Evolutionary conservation across 2,113 vertebrate species (phyloP).

Genomic region (Takifugu flavidus): DNA sequence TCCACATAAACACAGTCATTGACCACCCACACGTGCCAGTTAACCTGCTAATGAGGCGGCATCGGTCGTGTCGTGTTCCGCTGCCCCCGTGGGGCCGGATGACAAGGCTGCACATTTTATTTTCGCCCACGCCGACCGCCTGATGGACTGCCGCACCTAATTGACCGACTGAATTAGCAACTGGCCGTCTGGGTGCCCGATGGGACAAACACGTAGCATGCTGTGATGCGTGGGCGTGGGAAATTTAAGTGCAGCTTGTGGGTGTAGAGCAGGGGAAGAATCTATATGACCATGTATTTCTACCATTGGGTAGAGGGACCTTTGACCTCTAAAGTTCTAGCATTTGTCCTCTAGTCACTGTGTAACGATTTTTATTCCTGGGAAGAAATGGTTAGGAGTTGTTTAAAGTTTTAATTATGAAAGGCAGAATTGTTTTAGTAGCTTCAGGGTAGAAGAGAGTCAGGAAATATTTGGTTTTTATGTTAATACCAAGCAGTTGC

Average conservation of each 20-base stretch:
- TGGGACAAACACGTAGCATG: constrained; percentile 48
- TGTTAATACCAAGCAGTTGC: too few relatives aligned
- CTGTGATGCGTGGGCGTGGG: constrained; percentile 73
- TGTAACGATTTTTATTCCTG: too few relatives aligned
- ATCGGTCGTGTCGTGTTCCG: constrained; percentile 38
- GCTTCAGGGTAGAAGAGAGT: too few relatives aligned
- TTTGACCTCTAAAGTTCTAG: too few relatives aligned
- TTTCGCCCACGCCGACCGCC: constrained; percentile 50
- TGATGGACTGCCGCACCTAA: constrained; percentile 52
- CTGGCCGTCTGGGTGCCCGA: constrained; percentile 35
- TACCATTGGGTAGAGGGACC: too few relatives aligned
- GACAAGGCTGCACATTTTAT: constrained; percentile 45
- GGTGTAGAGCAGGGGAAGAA: constrained; percentile 13
- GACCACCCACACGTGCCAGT: constrained; percentile 61
- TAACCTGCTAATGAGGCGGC: constrained; percentile 61
- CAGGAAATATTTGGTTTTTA: too few relatives aligned
- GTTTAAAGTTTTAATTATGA: too few relatives aligned
- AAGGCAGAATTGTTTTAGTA: too few relatives aligned
- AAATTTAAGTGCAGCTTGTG: constrained; percentile 42
- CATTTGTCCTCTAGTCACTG: too few relatives aligned
- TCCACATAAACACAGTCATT: constrained; percentile 13
- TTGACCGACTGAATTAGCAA: constrained; percentile 50
- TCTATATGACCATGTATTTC: not conserved
- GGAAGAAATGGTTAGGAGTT: too few relatives aligned
- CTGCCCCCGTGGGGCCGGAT: constrained; percentile 29